Evolutionary conservation across 2,797 vertebrate species (phyloP).

Genomic region (Pagetopsis macropterus): DNA sequence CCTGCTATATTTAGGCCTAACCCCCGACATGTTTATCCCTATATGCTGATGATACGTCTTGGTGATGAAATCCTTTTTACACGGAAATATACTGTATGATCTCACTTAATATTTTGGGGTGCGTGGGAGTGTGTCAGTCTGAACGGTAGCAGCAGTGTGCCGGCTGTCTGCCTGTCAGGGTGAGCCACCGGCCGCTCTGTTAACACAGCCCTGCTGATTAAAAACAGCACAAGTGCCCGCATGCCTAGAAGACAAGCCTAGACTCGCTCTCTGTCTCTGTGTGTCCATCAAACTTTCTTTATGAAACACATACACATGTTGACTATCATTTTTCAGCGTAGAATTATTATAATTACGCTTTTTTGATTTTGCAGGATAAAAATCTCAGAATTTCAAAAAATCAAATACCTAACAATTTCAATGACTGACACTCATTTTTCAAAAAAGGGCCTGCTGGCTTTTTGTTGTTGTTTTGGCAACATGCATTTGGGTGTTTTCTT

Average conservation of each 20-base stretch:
- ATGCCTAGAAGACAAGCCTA: constrained; percentile 23
- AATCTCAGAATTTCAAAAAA: neutral
- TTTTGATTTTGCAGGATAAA: constrained; percentile 4
- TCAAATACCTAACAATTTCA: neutral
- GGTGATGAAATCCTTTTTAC: neutral
- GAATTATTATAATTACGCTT: neutral
- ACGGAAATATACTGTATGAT: neutral
- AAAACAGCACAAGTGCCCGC: constrained; percentile 32
- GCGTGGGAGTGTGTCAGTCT: neutral
- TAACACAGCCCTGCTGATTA: constrained; percentile 59
- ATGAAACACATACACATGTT: neutral
- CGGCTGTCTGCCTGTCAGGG: constrained; percentile 43
- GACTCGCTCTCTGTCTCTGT: constrained; percentile 16
- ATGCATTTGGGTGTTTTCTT: neutral
- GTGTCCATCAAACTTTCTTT: constrained; percentile 3
- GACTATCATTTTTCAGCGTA: neutral
- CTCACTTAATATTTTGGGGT: neutral
- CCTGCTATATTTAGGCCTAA: neutral
- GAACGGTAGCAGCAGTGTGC: neutral
- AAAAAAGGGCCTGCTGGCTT: neutral
- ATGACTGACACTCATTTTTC: constrained; percentile 1
- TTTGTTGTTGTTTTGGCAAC: neutral
- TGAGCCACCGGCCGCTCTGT: constrained; percentile 43
- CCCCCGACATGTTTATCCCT: neutral
- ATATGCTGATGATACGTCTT: neutral